phyloP scores from a whole-genome alignment of 2,888 invertebrate species.

The Emmelina monodactyla region DNA sequence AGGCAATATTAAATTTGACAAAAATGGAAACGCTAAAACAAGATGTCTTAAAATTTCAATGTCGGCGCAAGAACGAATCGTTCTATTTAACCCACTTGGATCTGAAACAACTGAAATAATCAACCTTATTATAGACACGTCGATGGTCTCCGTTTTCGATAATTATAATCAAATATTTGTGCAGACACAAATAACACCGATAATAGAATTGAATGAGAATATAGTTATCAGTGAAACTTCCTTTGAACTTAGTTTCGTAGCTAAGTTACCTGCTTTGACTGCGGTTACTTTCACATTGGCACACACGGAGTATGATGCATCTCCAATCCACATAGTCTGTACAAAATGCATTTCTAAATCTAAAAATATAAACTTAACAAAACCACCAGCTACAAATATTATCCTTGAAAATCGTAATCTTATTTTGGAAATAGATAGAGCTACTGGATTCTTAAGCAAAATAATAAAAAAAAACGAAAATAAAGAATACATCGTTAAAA shows the following conservation, averaged over 20 bases:
- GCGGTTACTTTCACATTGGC: conserved; percentile 72
- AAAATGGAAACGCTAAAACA: conserved; percentile 78
- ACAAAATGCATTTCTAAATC: conserved; percentile 43
- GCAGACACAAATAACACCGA: conserved; percentile 85
- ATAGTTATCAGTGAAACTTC: conserved; percentile 42
- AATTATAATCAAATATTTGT: conserved; percentile 68
- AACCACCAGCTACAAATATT: conserved; percentile 81
- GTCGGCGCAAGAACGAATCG: conserved; percentile 67
- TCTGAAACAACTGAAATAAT: conserved; percentile 81
- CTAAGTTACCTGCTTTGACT: conserved; percentile 78
- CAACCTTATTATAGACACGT: conserved; percentile 72
- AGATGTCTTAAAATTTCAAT: conserved; percentile 74
- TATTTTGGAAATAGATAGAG: conserved; percentile 81
- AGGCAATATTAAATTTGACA: conserved; percentile 76
- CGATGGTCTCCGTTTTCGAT: conserved; percentile 77
- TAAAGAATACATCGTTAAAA: conserved; percentile 76
- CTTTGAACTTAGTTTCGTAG: conserved; percentile 78
- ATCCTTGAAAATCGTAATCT: conserved; percentile 83
- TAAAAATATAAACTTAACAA: conserved; percentile 60
- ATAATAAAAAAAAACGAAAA: conserved; percentile 80
- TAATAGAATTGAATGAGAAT: too few species aligned
- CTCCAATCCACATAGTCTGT: conserved; percentile 48
- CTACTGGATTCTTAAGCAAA: conserved; percentile 82
- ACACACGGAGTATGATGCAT: conserved; percentile 35
- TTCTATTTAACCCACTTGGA: conserved; percentile 85